Evolutionary conservation across 2,797 vertebrate species (phyloP).

Genomic region (Brachyalestes nurse): DNA sequence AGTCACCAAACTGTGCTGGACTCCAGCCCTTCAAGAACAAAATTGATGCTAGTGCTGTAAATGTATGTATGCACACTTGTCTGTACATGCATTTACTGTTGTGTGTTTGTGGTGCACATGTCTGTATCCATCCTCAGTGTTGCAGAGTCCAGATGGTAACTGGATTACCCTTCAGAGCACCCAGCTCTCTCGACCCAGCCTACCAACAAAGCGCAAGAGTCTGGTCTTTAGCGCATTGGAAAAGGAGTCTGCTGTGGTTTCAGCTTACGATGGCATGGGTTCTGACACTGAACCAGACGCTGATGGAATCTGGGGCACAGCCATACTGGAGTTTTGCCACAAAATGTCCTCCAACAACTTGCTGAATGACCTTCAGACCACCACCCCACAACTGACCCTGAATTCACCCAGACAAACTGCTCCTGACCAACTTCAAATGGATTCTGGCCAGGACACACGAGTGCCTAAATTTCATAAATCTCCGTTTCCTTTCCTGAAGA

Average conservation of each 20-base stretch:
- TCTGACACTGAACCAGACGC: conserved; percentile 86
- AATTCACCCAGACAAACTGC: conserved; percentile 34
- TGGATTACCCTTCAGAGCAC: conserved; percentile 91
- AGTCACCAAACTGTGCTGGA: neutral
- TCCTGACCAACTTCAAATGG: conserved; percentile 55
- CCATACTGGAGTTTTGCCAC: conserved; percentile 69
- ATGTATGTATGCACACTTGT: conserved; percentile 14
- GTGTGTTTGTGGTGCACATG: conserved; percentile 35
- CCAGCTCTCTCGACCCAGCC: conserved; percentile 77
- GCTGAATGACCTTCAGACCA: conserved; percentile 59
- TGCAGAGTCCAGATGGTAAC: conserved; percentile 94
- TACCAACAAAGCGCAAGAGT: conserved; percentile 88
- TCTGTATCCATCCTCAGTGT: conserved; percentile 71
- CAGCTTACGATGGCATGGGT: conserved; percentile 89
- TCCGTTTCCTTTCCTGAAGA: conserved; percentile 64
- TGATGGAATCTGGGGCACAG: conserved; percentile 73
- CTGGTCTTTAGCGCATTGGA: conserved; percentile 86
- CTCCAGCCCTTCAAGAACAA: neutral
- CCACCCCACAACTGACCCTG: conserved; percentile 9
- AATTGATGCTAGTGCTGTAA: neutral
- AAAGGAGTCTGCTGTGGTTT: conserved; percentile 83
- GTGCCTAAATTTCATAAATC: conserved; percentile 57
- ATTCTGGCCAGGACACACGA: conserved; percentile 43
- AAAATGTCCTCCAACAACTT: conserved; percentile 71
- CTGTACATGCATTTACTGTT: conserved; percentile 38